Evolutionary conservation across 30 jellyfish, hydroid and myxozoan species (phyloP).

Genomic region (Nemopilema nomurai): DNA sequence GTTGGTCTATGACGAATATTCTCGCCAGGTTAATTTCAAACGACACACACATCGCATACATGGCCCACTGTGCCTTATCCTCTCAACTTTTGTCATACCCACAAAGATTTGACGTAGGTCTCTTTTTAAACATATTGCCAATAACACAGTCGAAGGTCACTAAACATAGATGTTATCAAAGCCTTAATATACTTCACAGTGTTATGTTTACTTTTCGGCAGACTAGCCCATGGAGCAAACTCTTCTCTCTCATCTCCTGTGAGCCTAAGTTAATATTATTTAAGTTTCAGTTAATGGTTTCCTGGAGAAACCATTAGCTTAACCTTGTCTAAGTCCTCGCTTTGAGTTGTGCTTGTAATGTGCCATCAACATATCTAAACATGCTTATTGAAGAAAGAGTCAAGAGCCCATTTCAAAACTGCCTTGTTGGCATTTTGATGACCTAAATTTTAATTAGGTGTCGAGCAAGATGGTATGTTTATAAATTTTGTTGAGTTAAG

Average conservation of each 20-base stretch:
- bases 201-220: not conserved
- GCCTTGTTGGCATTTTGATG: not conserved
- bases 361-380: not conserved
- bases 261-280: not conserved
- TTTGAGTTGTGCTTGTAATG: not conserved
- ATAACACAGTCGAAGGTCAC: not conserved
- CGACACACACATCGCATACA: too few relatives aligned
- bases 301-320: not conserved
- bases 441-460: not conserved
- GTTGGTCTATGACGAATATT: too few relatives aligned
- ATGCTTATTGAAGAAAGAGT: not conserved
- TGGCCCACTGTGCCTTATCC: too few relatives aligned
- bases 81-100: not conserved
- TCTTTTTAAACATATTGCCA: not conserved
- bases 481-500: not conserved
- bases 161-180: not conserved
- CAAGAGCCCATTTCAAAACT: not conserved
- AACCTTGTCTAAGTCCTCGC: not conserved
- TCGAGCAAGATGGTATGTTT: not conserved
- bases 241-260: not conserved
- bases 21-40: too few relatives aligned
- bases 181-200: not conserved
- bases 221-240: not conserved
- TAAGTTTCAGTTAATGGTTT: not conserved
- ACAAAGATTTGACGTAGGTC: not conserved